Conservation (phyloP, 2,888 invertebrate species). For the Sinotaia quadrata region DNA sequence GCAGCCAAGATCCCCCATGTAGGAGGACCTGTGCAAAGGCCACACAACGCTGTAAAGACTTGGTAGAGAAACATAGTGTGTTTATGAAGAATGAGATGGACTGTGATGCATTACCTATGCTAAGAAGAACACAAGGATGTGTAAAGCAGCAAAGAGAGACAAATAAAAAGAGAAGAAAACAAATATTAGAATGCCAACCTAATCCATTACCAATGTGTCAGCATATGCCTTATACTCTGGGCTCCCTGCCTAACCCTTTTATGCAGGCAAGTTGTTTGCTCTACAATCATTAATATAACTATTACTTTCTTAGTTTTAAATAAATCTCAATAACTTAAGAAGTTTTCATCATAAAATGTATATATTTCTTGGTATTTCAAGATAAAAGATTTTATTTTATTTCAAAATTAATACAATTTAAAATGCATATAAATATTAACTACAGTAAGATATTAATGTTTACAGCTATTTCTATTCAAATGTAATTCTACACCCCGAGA, state of each 20-base stretch:
- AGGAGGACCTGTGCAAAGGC: slow-evolving; percentile 54
- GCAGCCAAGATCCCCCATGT: slow-evolving; percentile 46
- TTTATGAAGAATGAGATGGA: slow-evolving; percentile 46
- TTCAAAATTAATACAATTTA: no score
- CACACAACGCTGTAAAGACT: slow-evolving; percentile 39
- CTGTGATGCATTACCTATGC: slow-evolving; percentile 22
- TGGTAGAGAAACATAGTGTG: slow-evolving; percentile 40
- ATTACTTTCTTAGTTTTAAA: no score
- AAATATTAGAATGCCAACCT: slow-evolving; percentile 44
- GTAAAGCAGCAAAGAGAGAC: slow-evolving; percentile 37
- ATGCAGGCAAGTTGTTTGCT: slow-evolving; percentile 49
- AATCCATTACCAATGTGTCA: slow-evolving; percentile 53
- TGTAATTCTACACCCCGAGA: no score
- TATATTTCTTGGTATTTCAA: no score
- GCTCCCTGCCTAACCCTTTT: slow-evolving; percentile 61
- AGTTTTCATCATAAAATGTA: no score
- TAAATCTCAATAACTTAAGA: no score
- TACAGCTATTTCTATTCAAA: no score
- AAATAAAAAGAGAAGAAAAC: slow-evolving; percentile 35
- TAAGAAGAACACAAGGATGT: slow-evolving; percentile 20
- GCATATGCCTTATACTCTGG: slow-evolving; percentile 43
- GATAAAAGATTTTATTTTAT: no score
- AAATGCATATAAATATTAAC: no score
- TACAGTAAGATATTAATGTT: no score
- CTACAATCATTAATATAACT: background rate